Evolutionary conservation across 2,888 invertebrate genomes (phyloP), one percentile per base, ranked within the genome.

Genomic region (Tetragonisca angustula): DNA sequence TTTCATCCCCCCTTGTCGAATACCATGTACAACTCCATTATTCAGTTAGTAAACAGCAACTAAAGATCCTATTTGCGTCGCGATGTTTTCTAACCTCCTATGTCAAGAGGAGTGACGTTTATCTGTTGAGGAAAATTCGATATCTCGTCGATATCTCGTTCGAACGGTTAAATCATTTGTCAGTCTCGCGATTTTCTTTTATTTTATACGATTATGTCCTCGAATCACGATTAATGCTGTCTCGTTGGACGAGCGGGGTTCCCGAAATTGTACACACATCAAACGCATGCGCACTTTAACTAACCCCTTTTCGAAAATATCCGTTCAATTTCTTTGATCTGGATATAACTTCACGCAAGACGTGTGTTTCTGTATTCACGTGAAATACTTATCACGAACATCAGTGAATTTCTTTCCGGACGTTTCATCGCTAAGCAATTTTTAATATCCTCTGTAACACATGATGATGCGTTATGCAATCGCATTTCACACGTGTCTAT

Each of bases 21-120:
- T 59, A 50, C 2, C 0, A 27, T 49, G 19, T 19, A 43, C 43
- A 50, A 15, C 11, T 59, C 15, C 50, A 64, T 73, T n/a, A 49
- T 49, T 54, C 15, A 4, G 9, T 9, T 15, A 15, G 36, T 64
- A 69, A 67, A 67, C 65, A 65, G 11, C 6, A 24, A 50, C 36
- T n/a, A 2, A 52, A 36, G 50, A 36, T 21, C 43, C 2, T 17
- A 21, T 21, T 49, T 19, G 5, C 2, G 0, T 1, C 4, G 19
- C 9, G 13, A 27, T 11, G 21, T 62, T 56, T 65, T 81, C 83
- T 83, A 83, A 83, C 83, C 83, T 83, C 83, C 21, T 50, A 15
- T 4, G 24, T 50, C 17, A 4, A 9, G n/a, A 2, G 2, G 17
- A 65, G 21, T 1, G 2, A 27, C 49, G 0, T 19, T 75, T 56